A percentile compares a stretch with the other conserved stretches of the same genome.
Evolutionary conservation across 2,888 invertebrate species (phyloP).

Genomic region (Rhamphomyia laevipes): DNA sequence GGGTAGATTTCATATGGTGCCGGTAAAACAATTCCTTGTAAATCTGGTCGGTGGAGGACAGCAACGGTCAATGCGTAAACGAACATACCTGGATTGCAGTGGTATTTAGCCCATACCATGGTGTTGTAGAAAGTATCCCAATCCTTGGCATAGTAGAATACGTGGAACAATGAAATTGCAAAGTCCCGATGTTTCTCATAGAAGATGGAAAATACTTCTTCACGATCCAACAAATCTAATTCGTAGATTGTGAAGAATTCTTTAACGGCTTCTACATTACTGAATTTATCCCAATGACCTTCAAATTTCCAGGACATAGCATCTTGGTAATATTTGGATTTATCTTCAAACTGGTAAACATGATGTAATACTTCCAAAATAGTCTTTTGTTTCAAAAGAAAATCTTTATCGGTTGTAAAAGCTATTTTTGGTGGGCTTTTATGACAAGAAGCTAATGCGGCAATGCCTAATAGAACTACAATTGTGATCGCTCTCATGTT

Average conservation of each 20-base stretch:
- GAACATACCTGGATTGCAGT: slow-evolving; percentile 58
- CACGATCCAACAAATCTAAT: slow-evolving; percentile 34
- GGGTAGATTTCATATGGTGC: slow-evolving; percentile 63
- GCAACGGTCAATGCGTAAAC: slow-evolving; percentile 51
- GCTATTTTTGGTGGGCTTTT: slow-evolving; percentile 17
- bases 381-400: slow-evolving; percentile 26
- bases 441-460: slow-evolving; percentile 19
- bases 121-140: slow-evolving; percentile 57
- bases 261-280: slow-evolving; percentile 46
- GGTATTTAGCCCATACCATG: slow-evolving; percentile 53
- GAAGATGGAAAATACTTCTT: slow-evolving; percentile 27
- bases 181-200: slow-evolving; percentile 41
- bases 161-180: slow-evolving; percentile 47
- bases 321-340: slow-evolving; percentile 39
- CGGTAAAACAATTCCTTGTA: slow-evolving; percentile 52
- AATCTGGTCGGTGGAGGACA: slow-evolving; percentile 50
- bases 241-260: slow-evolving; percentile 45
- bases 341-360: slow-evolving; percentile 26
- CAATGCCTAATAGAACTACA: slow-evolving; percentile 23
- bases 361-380: slow-evolving; percentile 25
- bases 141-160: slow-evolving; percentile 57
- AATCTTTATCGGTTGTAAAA: slow-evolving; percentile 21
- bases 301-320: slow-evolving; percentile 7
- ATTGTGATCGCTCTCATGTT: slow-evolving; percentile 18
- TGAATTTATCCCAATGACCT: slow-evolving; percentile 41